A percentile compares a stretch with the other conserved stretches of the same genome.
Conservation (phyloP, 2,113 vertebrate species). For the Alligator sinensis region DNA sequence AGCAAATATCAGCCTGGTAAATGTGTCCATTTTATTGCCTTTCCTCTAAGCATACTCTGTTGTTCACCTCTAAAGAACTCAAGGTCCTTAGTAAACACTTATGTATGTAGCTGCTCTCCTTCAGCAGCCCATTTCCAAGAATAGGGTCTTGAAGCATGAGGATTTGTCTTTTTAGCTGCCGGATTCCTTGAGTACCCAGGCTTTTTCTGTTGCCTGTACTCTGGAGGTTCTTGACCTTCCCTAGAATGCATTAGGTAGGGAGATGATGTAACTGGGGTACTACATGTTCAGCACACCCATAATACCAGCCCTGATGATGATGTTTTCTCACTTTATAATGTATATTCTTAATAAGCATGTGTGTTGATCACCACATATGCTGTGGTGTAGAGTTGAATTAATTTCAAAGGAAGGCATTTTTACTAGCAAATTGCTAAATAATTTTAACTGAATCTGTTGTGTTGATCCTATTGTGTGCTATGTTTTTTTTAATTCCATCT, state of each 20-base stretch:
- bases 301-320: not conserved
- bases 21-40: not conserved
- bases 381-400: not conserved
- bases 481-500: not conserved
- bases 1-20: not conserved
- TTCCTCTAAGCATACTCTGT: not conserved
- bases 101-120: not conserved
- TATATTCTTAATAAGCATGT: not conserved
- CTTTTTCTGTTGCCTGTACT: conserved; percentile 9
- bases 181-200: conserved; percentile 20
- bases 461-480: not conserved
- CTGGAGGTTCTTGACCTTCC: conserved; percentile 4
- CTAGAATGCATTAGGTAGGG: not conserved
- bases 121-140: not conserved
- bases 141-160: not conserved
- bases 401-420: not conserved
- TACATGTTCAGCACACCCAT: too few relatives aligned
- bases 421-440: not conserved
- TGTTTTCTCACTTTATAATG: not conserved
- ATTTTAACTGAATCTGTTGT: not conserved
- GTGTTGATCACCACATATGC: not conserved
- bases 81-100: not conserved
- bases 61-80: not conserved
- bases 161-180: not conserved
- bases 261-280: not conserved